Percentiles rank a stretch among this genome's conserved stretches.
Evolutionary conservation across 2,113 vertebrate species (phyloP).

Genomic region (Laterallus jamaicensis): DNA sequence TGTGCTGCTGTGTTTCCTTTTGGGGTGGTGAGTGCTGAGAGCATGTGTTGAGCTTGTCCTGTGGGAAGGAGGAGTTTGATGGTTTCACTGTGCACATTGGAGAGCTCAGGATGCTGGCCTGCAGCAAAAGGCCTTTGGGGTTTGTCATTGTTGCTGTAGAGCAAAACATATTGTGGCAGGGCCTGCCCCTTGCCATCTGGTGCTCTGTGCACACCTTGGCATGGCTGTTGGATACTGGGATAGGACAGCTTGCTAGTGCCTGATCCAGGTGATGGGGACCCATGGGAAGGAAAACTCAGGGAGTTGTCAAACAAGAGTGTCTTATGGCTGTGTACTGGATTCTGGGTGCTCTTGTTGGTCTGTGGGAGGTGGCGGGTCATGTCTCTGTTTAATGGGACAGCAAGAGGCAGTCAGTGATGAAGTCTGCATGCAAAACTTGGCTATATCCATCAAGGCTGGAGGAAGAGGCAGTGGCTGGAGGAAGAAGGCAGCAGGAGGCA

Average conservation of each 20-base stretch:
- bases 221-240: background rate
- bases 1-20: background rate
- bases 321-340: background rate
- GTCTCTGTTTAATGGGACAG: background rate
- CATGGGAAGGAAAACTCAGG: background rate
- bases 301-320: background rate
- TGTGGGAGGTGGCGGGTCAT: background rate
- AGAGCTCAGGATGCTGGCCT: background rate
- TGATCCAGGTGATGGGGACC: background rate
- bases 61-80: background rate
- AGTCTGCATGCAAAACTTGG: background rate
- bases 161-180: background rate
- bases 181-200: background rate
- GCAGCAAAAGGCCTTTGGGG: background rate
- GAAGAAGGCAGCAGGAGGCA: background rate
- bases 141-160: background rate
- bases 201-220: background rate
- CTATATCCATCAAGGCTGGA: background rate
- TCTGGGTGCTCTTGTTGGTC: background rate
- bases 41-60: accelerated
- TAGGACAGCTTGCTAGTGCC: background rate
- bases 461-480: no score
- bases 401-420: background rate
- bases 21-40: background rate
- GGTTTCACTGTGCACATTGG: background rate